A percentile compares a stretch with the other conserved stretches of the same genome.
Evolutionary conservation across 1,140 invertebrate genomes (phyloP).

Genomic region (Thalassaphorura encarpata): DNA sequence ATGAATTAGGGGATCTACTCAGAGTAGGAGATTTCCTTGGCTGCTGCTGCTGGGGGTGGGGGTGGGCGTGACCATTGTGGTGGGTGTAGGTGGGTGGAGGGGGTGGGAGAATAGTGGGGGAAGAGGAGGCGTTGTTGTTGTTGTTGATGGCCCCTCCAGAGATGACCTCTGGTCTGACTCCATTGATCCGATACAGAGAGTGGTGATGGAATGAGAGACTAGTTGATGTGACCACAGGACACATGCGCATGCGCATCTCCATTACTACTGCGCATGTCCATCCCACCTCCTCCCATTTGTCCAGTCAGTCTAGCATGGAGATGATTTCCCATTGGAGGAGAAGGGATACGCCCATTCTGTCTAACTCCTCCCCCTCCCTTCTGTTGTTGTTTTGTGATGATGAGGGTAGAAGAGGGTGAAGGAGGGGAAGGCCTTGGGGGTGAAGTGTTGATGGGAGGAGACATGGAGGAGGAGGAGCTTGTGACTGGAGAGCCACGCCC

Average conservation of each 20-base stretch:
- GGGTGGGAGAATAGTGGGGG: conserved; percentile 34
- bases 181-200: conserved; percentile 53
- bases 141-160: conserved; percentile 54
- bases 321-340: no score
- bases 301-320: no score
- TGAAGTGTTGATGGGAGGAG: no score
- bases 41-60: neutral
- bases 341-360: no score
- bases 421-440: no score
- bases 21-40: conserved; percentile 23
- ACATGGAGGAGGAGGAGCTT: conserved; percentile 39
- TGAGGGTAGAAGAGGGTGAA: conserved; percentile 34
- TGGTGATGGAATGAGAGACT: conserved; percentile 34
- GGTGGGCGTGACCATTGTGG: neutral
- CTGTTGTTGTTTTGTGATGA: conserved; percentile 25
- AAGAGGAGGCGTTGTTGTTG: conserved; percentile 10
- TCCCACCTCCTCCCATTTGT: no score
- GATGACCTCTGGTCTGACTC: conserved; percentile 66
- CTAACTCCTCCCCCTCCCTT: no score
- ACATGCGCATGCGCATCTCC: conserved; percentile 3
- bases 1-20: conserved; percentile 27
- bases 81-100: conserved; percentile 16
- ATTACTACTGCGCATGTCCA: neutral
- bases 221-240: conserved; percentile 31
- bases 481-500: conserved; percentile 35